Conservation (phyloP, 2,797 vertebrate genomes). For the Halcyon chelicuti region DNA sequence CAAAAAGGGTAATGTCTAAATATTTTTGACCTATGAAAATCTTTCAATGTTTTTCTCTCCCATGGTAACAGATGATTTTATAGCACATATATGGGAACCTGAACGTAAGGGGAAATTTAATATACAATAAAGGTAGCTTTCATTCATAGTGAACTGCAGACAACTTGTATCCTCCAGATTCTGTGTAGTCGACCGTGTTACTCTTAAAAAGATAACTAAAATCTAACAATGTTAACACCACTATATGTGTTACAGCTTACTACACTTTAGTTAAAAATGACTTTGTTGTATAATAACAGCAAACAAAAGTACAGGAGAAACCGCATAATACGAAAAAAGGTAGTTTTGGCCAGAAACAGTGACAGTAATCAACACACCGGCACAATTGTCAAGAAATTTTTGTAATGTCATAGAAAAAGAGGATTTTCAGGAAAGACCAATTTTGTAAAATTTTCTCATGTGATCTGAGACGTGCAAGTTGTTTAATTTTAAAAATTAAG, state of each 20-base stretch:
- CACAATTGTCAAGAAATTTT: not conserved
- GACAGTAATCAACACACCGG: not conserved
- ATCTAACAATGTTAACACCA: not conserved
- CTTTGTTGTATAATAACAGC: not conserved
- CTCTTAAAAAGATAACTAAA: not conserved
- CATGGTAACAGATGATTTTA: not conserved
- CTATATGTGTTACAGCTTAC: not conserved
- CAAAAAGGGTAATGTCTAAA: not conserved
- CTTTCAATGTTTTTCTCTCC: accelerated
- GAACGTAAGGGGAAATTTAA: not conserved
- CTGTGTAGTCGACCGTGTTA: not conserved
- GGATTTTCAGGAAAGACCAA: not conserved
- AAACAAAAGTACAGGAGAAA: not conserved
- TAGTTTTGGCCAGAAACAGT: not conserved
- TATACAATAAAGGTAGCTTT: not conserved
- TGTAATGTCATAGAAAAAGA: not conserved
- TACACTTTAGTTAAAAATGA: not conserved
- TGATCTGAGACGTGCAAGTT: not conserved
- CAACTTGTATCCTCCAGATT: not conserved
- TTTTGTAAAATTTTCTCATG: not conserved
- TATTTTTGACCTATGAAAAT: not conserved
- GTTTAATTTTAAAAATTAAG: not conserved
- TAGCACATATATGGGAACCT: accelerated
- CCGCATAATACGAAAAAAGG: not conserved
- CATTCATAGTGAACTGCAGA: not conserved